Percentiles rank a stretch among this genome's conserved stretches.
Conservation (phyloP, 2,888 invertebrate genomes). For the Axea sp. region DNA sequence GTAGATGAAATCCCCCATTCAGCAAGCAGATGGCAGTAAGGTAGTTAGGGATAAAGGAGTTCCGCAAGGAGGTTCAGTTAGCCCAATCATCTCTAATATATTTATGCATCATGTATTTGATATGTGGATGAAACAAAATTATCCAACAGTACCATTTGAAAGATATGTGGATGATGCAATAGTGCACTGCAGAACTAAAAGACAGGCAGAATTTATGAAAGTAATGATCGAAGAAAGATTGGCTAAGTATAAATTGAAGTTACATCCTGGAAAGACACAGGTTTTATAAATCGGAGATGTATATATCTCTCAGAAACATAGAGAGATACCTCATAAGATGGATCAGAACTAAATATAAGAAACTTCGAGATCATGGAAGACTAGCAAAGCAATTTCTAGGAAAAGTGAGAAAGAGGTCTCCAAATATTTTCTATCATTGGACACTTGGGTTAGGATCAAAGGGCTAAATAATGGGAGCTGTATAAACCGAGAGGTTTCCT, state of each 20-base stretch:
- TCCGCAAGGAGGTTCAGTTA: slow-evolving; percentile 9
- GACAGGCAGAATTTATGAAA: not conserved
- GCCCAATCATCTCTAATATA: not conserved
- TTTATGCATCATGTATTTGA: slow-evolving; percentile 9
- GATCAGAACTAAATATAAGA: too few species aligned
- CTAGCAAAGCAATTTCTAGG: not conserved
- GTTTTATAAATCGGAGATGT: too few species aligned
- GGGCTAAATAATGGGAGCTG: not conserved
- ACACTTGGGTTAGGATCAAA: not conserved
- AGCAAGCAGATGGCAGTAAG: not conserved
- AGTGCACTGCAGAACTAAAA: slow-evolving; percentile 4
- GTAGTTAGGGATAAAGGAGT: not conserved
- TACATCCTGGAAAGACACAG: slow-evolving; percentile 7
- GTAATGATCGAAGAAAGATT: not conserved
- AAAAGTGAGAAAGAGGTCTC: not conserved
- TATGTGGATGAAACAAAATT: slow-evolving; percentile 11
- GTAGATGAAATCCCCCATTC: slow-evolving; percentile 8
- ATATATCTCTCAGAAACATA: too few species aligned
- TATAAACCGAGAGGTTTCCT: not conserved
- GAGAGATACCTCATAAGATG: too few species aligned
- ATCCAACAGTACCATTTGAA: not conserved
- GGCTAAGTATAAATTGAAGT: not conserved
- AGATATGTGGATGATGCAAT: slow-evolving; percentile 8
- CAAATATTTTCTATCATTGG: not conserved
- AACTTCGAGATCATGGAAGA: too few species aligned